phyloP scores from a whole-genome alignment of 37 sponge, comb jelly and placozoan genomes.

The Chondrosia reniformis region DNA sequence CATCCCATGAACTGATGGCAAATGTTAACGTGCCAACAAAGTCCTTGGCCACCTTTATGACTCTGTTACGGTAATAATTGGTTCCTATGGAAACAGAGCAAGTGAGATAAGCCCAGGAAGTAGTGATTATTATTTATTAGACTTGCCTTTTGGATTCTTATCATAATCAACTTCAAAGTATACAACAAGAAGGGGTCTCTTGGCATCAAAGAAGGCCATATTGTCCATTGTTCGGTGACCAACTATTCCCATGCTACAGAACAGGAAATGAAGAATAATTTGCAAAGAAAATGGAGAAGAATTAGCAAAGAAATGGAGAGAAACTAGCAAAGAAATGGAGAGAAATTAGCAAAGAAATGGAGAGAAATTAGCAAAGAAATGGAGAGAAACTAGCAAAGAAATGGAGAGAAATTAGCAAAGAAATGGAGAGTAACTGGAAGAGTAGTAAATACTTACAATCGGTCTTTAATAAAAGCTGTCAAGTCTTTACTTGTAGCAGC shows the following conservation, averaged over 20 bases:
- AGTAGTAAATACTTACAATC: not conserved
- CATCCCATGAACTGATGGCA: slow-evolving; percentile 60
- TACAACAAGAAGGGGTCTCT: slow-evolving; percentile 66
- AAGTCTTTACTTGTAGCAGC: not conserved
- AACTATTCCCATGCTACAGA: slow-evolving; percentile 75
- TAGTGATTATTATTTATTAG: too few species aligned
- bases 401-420: too few species aligned
- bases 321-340: too few species aligned
- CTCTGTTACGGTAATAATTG: slow-evolving; percentile 90
- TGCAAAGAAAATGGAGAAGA: too few species aligned
- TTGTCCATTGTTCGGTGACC: slow-evolving; percentile 69
- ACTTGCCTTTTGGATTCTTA: slow-evolving; percentile 74
- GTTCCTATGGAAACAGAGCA: slow-evolving; percentile 46
- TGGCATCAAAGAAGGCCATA: slow-evolving; percentile 49
- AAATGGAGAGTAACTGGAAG: too few species aligned
- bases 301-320: too few species aligned
- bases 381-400: too few species aligned
- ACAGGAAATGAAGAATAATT: too few species aligned
- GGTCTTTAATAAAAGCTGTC: not conserved
- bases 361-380: too few species aligned
- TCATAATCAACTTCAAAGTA: slow-evolving; percentile 80
- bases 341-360: too few species aligned
- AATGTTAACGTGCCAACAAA: slow-evolving; percentile 53
- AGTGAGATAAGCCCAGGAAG: not conserved
- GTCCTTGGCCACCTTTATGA: slow-evolving; percentile 89